phyloP scores from a whole-genome alignment of 1,140 invertebrate species.

The Helicoverpa armigera region DNA sequence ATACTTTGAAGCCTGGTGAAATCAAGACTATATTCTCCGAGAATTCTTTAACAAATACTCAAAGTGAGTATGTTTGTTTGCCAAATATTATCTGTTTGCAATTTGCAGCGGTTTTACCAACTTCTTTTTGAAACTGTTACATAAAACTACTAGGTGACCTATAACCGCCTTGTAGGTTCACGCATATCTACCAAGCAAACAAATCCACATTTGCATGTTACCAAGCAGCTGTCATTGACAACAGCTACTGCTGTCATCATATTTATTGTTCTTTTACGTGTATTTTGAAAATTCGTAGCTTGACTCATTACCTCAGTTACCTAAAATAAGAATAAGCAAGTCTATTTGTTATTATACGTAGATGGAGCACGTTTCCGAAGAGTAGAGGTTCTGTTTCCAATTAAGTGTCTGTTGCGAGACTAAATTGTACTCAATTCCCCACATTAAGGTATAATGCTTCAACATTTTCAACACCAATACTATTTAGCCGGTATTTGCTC shows the following conservation, averaged over 20 bases:
- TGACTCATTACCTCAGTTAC: no score
- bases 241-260: no score
- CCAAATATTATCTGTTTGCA: background rate
- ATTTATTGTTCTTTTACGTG: no score
- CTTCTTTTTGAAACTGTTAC: background rate
- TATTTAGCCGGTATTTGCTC: background rate
- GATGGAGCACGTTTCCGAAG: no score
- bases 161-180: background rate
- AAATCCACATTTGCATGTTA: no score
- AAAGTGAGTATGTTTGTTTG: conserved; percentile 53
- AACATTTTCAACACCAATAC: conserved; percentile 22
- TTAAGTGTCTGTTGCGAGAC: background rate
- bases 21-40: conserved; percentile 17
- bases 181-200: no score
- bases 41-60: conserved; percentile 52
- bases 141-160: no score
- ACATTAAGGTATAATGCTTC: background rate
- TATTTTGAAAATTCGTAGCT: no score
- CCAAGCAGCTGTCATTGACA: no score
- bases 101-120: no score
- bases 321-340: no score
- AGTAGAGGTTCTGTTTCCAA: background rate
- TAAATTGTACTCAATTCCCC: background rate
- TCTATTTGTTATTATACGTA: no score
- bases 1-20: conserved; percentile 4